A percentile compares a stretch with the other conserved stretches of the same genome.
Evolutionary conservation across 2,797 vertebrate genomes (phyloP).

Genomic region (Pogonophryne albipinna): DNA sequence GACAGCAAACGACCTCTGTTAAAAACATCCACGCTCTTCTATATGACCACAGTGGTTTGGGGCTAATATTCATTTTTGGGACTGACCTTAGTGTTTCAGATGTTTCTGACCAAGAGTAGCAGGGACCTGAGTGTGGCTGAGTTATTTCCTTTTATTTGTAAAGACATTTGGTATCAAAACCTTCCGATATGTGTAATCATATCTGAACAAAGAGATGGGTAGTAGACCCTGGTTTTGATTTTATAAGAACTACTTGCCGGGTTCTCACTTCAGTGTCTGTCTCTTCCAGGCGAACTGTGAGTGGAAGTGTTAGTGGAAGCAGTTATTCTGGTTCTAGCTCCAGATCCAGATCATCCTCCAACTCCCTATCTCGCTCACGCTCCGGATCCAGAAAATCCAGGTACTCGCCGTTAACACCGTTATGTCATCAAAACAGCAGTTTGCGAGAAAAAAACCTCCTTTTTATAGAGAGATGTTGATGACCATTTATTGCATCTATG

Average conservation of each 20-base stretch:
- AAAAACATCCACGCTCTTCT: too few species aligned
- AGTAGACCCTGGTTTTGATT: not conserved
- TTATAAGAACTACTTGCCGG: not conserved
- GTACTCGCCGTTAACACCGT: conserved; percentile 41
- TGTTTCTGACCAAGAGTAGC: too few species aligned
- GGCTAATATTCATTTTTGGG: too few species aligned
- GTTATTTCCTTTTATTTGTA: too few species aligned
- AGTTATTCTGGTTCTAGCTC: conserved; percentile 96
- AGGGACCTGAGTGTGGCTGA: too few species aligned
- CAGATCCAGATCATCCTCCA: conserved; percentile 91
- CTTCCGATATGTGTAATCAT: not conserved
- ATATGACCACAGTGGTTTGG: too few species aligned
- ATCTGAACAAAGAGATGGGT: not conserved
- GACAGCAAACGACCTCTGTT: too few species aligned
- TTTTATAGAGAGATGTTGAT: not conserved
- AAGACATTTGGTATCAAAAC: not conserved
- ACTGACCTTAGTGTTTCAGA: too few species aligned
- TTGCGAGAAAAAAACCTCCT: not conserved
- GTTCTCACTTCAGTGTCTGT: conserved; percentile 29
- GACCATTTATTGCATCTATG: not conserved
- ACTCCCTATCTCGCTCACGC: conserved; percentile 82
- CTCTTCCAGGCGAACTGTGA: conserved; percentile 87
- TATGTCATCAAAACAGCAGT: not conserved
- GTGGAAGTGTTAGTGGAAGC: conserved; percentile 93
- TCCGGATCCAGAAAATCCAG: conserved; percentile 87